These are phyloP conservation scores for Axea sp. DNA, from an alignment of 2,888 invertebrate species.

Conservation along the genomic window DNA sequence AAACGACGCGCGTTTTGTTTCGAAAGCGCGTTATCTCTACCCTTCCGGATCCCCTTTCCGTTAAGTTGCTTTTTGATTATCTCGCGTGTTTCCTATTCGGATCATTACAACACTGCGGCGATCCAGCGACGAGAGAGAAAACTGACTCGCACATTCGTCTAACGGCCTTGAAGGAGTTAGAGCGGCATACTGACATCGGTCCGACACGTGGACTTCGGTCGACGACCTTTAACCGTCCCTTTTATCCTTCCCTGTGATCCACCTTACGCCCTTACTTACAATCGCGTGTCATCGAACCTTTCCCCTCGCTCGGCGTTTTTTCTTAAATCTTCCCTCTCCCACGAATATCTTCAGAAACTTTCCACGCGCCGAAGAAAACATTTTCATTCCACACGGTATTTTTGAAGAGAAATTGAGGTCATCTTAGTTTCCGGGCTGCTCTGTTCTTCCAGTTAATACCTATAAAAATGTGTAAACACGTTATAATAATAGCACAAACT, in stretches of 20 bases:
- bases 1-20: conserved; percentile 1
- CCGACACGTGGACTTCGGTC: conserved; percentile 48
- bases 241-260: conserved; percentile 28
- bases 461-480: too few relatives aligned
- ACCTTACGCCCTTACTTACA: conserved; percentile 46
- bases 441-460: too few relatives aligned
- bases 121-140: conserved; percentile 32
- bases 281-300: conserved; percentile 43
- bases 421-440: conserved; percentile 33
- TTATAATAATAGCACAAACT: too few relatives aligned
- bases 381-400: conserved; percentile 39
- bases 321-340: conserved; percentile 1
- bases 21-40: not conserved
- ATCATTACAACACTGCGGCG: conserved; percentile 11
- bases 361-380: conserved; percentile 23
- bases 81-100: conserved; percentile 18
- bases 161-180: conserved; percentile 52
- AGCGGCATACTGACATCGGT: conserved; percentile 38
- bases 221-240: conserved; percentile 34
- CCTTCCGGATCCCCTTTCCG: not conserved
- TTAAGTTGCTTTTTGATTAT: conserved; percentile 18
- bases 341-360: conserved; percentile 7
- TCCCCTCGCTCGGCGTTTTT: conserved; percentile 16
- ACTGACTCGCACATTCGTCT: conserved; percentile 43
- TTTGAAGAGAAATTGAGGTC: conserved; percentile 56